Evolutionary conservation across 1,140 invertebrate genomes (phyloP), one percentile per base, ranked within the genome.

Genomic region (Sweltsa coloradensis): DNA sequence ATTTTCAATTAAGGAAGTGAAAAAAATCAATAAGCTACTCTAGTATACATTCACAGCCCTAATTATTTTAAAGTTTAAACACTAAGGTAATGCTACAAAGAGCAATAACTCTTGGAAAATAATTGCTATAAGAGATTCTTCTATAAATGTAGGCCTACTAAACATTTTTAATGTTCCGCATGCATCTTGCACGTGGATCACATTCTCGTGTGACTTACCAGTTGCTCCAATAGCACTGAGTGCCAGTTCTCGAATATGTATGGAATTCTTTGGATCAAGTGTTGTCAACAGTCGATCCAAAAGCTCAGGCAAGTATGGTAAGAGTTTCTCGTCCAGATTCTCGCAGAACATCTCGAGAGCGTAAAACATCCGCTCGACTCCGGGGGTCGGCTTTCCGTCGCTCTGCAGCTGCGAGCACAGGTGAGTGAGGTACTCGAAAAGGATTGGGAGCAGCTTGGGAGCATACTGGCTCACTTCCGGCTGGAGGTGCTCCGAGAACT

Each of bases 311-410:
- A 89, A 59, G 59, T 85, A 84, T 0, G 83, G 82, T 16, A 81
- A 52, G 9, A 89, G 66, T 11, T 73, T 75, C 16, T 80, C 72
- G 44, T 79, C 80, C 25, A 89, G 62, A 64, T 86, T 85, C 62
- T 87, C 83, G 57, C 81, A 85, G 53, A 86, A 88, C 29, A 76
- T 79, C 60, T 89, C 84, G 19, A 90, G 55, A 1, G 86, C 85
- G 61, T 87, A 89, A 57, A 89, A 89, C 64, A 86, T 79, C 31
- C 83, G 73, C 51, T 79, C 73, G 0, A 81, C 63, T 24, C 78
- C 76, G 13, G 71, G 68, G 0, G 75, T 71, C 45, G 81, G 74
- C 49, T 73, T 73, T 16, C 70, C 60, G 36, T 71, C 66, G 44
- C 68, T 64, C 57, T 71, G 66, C 26, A 76, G 65, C 52, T 74